A percentile compares a stretch with the other conserved stretches of the same genome.
Evolutionary conservation across 2,113 vertebrate species (phyloP).

Genomic region (Saguinus imperator): DNA sequence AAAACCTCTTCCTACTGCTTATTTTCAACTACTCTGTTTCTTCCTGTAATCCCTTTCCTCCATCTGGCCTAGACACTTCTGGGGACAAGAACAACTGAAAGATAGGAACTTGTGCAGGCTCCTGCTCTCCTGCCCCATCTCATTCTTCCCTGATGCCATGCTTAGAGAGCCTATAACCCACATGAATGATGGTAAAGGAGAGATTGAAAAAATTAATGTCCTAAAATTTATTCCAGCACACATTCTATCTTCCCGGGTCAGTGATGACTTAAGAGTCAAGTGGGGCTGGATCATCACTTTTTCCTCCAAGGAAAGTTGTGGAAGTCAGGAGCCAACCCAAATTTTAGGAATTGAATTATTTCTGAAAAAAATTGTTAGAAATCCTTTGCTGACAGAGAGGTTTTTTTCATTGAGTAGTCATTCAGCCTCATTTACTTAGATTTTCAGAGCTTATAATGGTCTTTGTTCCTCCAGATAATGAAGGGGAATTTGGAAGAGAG

Average conservation of each 20-base stretch:
- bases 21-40: not conserved
- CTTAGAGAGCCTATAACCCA: not conserved
- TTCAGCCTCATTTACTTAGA: not conserved
- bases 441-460: not conserved
- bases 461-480: not conserved
- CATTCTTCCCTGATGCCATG: not conserved
- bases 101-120: not conserved
- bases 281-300: not conserved
- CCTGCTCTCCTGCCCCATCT: not conserved
- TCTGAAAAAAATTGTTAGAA: not conserved
- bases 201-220: not conserved
- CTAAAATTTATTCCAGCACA: not conserved
- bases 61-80: not conserved
- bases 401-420: not conserved
- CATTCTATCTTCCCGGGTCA: not conserved
- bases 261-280: not conserved
- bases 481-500: constrained; percentile 52
- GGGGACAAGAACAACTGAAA: not conserved
- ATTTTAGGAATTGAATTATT: not conserved
- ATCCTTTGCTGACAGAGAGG: not conserved
- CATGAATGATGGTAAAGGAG: not conserved
- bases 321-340: not conserved
- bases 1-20: not conserved
- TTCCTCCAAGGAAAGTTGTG: not conserved
- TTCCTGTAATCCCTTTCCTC: not conserved